Conservation (phyloP, 2,888 invertebrate species). For the Mythimna loreyi region DNA sequence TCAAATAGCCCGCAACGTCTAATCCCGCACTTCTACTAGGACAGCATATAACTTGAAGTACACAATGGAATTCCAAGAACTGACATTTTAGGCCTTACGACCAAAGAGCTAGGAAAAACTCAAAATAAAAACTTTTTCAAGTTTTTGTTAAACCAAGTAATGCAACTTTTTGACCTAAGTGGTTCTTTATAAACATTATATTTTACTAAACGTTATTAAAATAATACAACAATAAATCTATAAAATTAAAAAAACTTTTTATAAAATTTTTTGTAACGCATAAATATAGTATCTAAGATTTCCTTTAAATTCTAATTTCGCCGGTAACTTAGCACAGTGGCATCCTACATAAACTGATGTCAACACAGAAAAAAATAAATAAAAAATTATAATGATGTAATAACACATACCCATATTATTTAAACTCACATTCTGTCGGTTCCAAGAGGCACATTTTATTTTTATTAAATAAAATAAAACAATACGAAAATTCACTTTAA, state of each 20-base stretch:
- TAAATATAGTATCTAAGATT: neutral
- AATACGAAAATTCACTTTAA: neutral
- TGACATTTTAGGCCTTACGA: neutral
- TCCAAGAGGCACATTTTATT: neutral
- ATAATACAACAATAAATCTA: no score
- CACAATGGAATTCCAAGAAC: neutral
- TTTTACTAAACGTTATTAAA: neutral
- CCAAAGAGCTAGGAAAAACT: neutral
- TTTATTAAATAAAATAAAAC: neutral
- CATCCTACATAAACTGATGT: neutral
- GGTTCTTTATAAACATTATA: neutral
- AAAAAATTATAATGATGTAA: neutral
- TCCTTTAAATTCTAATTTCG: neutral
- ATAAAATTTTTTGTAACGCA: no score
- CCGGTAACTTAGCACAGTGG: neutral
- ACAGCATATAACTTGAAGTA: neutral
- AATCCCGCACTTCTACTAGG: neutral
- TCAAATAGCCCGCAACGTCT: constrained; percentile 20
- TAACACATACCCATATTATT: constrained; percentile 10
- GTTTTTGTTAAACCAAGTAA: neutral
- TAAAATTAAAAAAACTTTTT: neutral
- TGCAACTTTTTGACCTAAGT: neutral
- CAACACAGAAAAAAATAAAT: neutral
- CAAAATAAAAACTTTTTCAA: neutral
- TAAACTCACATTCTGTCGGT: neutral